Base-by-base conservation (phyloP, 2,888 invertebrate species). In the Drosophila rubida region DNA sequence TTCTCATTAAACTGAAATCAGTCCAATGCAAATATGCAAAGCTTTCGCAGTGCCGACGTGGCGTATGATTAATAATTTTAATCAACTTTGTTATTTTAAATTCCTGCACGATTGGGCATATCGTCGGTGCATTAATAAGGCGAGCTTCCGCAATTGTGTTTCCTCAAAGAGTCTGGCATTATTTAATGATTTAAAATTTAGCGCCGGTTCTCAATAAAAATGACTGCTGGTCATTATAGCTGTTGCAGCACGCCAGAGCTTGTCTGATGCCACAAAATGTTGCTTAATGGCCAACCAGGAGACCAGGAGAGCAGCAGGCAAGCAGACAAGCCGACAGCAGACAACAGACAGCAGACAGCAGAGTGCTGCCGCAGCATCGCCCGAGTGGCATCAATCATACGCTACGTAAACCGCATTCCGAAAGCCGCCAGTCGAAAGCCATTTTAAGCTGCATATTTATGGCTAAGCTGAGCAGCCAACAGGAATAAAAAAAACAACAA, bases 401-500 rank as follows among this genome's bases (percentile, higher is more conserved):
- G 86, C 78, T 60, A 76, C 80, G 88, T 88, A 86, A 82, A 76
- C 87, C 88, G 73, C 82, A 85, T 87, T 80, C 81, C 87, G 50
- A 87, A 78, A 69, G 83, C 87, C 85, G 85, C 87, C 70, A 82
- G 83, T 80, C 88, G 88, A 80, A 87, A 86, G 78, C 87, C 82
- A 83, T 82, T 82, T 88, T 88, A 83, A 83, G 82, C 88, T 86
- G 80, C 73, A 86, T 86, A 83, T 83, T 88, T 83, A 83, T 83
- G 71, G 84, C 82, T 83, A 87, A 83, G 86, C 88, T 74, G 69
- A 55, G 72, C 32, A 49, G 50, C 49, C 30, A 55, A 13, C 37
- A 22, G 13, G 6, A 6, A 32, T 5, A 32, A 62, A 49, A n/a
- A 49, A 8, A 41, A 13, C n/a, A 13, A 14, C 5, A 30, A 30